phyloP scores from a whole-genome alignment of 2,113 vertebrate species.

The Onychostruthus taczanowskii region DNA sequence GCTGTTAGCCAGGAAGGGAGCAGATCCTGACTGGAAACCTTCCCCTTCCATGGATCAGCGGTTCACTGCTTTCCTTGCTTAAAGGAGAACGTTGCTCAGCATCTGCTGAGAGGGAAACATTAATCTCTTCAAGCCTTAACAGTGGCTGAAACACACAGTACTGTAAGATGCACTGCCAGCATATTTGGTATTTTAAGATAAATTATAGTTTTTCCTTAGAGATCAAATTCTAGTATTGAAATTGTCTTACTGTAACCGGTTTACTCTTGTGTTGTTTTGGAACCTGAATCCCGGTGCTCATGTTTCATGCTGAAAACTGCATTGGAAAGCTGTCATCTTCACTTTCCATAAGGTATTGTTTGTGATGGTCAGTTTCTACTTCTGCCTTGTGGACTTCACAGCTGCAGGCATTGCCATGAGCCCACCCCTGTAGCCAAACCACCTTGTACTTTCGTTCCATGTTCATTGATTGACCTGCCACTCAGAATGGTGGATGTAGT shows the following conservation, averaged over 20 bases:
- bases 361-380: background rate
- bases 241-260: slow-evolving; percentile 18
- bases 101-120: slow-evolving; percentile 11
- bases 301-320: background rate
- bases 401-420: background rate
- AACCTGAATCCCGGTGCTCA: background rate
- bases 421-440: background rate
- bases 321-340: background rate
- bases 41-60: background rate
- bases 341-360: background rate
- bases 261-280: background rate
- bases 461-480: background rate
- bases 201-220: slow-evolving; percentile 45
- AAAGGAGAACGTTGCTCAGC: background rate
- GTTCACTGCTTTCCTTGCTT: slow-evolving; percentile 7
- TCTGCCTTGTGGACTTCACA: background rate
- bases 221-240: slow-evolving; percentile 23
- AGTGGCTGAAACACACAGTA: slow-evolving; percentile 55
- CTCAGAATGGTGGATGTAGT: background rate
- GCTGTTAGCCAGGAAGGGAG: background rate
- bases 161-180: slow-evolving; percentile 67
- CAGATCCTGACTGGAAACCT: background rate
- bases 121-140: slow-evolving; percentile 63
- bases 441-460: background rate
- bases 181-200: slow-evolving; percentile 51